These are phyloP conservation scores for Orientallactaga bullata DNA, from an alignment of 2,113 vertebrate species.

Conservation along the genomic window DNA sequence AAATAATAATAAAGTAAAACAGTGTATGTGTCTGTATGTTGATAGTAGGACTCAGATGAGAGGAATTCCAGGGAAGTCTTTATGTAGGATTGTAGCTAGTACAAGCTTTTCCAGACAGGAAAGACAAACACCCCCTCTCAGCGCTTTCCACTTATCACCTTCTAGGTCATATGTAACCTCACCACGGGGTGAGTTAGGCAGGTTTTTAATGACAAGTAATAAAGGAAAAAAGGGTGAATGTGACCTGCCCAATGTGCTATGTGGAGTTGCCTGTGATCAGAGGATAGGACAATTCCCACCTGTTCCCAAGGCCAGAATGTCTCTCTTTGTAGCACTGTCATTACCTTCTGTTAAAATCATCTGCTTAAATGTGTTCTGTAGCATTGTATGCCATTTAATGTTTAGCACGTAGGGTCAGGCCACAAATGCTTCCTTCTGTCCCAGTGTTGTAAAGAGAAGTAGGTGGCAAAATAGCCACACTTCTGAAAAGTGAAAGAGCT, in stretches of 20 bases:
- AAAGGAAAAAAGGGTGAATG: background rate
- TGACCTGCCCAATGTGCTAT: accelerated
- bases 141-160: background rate
- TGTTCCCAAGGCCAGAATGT: background rate
- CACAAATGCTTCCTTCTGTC: background rate
- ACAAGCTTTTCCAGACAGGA: background rate
- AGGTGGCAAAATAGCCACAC: background rate
- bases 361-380: background rate
- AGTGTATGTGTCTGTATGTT: background rate
- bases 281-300: background rate
- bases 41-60: background rate
- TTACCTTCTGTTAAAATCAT: background rate
- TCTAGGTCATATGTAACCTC: background rate
- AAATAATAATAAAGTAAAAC: constrained; percentile 26
- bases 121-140: background rate
- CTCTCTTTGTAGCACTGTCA: background rate
- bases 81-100: background rate
- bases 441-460: background rate
- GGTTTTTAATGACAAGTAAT: background rate
- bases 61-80: background rate
- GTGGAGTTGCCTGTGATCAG: background rate
- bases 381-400: background rate
- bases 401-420: accelerated
- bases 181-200: background rate
- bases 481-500: background rate